Evolutionary conservation across 2,888 invertebrate genomes (phyloP).

Genomic region (Dicyrtoma fusca): DNA sequence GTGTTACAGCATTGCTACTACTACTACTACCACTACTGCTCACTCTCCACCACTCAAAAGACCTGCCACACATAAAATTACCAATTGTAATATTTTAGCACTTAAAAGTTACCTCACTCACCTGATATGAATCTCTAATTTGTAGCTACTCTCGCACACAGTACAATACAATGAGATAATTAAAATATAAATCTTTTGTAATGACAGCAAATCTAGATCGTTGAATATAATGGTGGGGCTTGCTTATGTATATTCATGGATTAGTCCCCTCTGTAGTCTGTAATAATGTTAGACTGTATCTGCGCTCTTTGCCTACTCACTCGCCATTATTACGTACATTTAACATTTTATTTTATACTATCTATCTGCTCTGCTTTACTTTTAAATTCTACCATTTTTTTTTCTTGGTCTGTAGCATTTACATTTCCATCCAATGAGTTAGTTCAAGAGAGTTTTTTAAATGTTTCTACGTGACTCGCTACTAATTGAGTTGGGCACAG

Average conservation of each 20-base stretch:
- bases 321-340: background rate
- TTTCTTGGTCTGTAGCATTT: too few relatives aligned
- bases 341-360: slow-evolving; percentile 10
- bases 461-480: slow-evolving; percentile 24
- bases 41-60: background rate
- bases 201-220: slow-evolving; percentile 32
- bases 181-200: slow-evolving; percentile 36
- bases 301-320: too few relatives aligned
- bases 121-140: slow-evolving; percentile 39
- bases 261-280: too few relatives aligned
- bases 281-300: too few relatives aligned
- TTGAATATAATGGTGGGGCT: too few relatives aligned
- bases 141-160: slow-evolving; percentile 15
- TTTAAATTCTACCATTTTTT: too few relatives aligned
- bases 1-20: too few relatives aligned
- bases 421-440: too few relatives aligned
- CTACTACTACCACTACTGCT: too few relatives aligned
- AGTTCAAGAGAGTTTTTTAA: background rate
- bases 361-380: too few relatives aligned
- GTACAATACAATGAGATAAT: slow-evolving; percentile 30
- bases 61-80: slow-evolving; percentile 27
- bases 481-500: slow-evolving; percentile 24
- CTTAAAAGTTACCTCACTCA: slow-evolving; percentile 34
- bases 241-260: too few relatives aligned
- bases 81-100: slow-evolving; percentile 37